Conservation (phyloP, 2,888 invertebrate species). For the Pimpla rufipes region DNA sequence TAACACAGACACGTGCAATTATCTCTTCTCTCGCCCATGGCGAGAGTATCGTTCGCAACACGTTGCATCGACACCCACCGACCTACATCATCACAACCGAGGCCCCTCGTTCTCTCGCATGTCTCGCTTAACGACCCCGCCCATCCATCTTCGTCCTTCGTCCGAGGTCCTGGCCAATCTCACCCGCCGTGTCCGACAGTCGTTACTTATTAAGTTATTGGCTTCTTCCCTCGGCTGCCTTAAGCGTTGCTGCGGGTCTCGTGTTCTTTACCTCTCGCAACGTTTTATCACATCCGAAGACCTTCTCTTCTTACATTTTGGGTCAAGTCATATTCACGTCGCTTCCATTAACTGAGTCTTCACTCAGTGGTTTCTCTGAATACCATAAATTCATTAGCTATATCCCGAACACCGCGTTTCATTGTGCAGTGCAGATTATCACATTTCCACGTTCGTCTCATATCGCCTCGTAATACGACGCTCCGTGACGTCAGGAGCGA, state of each 20-base stretch:
- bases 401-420: not conserved
- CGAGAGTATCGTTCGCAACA: not conserved
- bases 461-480: not conserved
- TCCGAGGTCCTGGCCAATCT: conserved; percentile 19
- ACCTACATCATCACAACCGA: conserved; percentile 21
- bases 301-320: not conserved
- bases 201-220: conserved; percentile 43
- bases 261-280: not conserved
- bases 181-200: conserved; percentile 9
- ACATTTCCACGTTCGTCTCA: not conserved
- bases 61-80: not conserved
- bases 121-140: conserved; percentile 34
- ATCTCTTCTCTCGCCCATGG: not conserved
- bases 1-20: not conserved
- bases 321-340: not conserved
- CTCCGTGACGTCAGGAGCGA: conserved; percentile 1
- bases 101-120: conserved; percentile 17
- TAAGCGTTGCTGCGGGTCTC: not conserved
- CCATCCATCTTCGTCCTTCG: conserved; percentile 25
- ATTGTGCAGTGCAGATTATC: not conserved
- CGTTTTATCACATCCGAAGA: not conserved
- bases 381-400: not conserved
- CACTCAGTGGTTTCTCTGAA: not conserved
- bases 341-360: not conserved
- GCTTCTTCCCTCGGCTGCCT: conserved; percentile 10